These are phyloP conservation scores for Catostomus latipinnis DNA, from an alignment of 2,797 vertebrate species.

Conservation along the genomic window DNA sequence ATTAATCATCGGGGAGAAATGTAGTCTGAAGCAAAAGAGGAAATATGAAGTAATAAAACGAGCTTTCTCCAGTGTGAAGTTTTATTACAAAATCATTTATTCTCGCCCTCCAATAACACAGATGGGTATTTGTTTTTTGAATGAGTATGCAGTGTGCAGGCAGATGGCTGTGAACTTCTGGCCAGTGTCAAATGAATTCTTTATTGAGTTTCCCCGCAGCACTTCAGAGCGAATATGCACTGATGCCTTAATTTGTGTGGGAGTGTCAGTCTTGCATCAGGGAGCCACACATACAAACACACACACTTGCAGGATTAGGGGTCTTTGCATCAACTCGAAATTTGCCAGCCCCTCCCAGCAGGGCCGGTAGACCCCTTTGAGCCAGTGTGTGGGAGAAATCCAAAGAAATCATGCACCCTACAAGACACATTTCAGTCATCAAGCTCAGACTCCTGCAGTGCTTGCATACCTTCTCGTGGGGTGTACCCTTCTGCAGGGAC, in stretches of 20 bases:
- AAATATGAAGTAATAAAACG: conserved; percentile 36
- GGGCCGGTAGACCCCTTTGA: conserved; percentile 48
- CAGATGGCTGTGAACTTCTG: conserved; percentile 21
- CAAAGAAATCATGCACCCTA: conserved; percentile 47
- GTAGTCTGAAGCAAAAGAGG: not conserved
- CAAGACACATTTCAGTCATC: conserved; percentile 44
- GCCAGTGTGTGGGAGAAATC: conserved; percentile 46
- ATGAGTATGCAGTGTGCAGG: conserved; percentile 2
- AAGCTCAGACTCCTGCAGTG: conserved; percentile 13
- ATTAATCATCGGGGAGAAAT: conserved; percentile 15
- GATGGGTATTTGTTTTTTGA: conserved; percentile 35
- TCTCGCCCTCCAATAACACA: conserved; percentile 11
- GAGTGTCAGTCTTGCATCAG: conserved; percentile 39
- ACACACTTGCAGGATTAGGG: conserved; percentile 22
- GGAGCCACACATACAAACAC: conserved; percentile 7
- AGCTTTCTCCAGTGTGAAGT: conserved; percentile 10
- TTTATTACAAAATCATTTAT: conserved; percentile 44
- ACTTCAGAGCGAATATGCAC: conserved; percentile 13
- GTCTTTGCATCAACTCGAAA: conserved; percentile 40
- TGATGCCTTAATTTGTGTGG: conserved; percentile 26
- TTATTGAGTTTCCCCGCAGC: conserved; percentile 46
- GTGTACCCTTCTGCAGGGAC: not conserved
- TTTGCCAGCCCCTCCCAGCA: conserved; percentile 61
- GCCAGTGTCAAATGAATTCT: conserved; percentile 44
- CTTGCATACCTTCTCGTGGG: not conserved